These are phyloP conservation scores for Ochotona curzoniae DNA, from an alignment of 2,113 vertebrate genomes.

Conservation along the genomic window DNA sequence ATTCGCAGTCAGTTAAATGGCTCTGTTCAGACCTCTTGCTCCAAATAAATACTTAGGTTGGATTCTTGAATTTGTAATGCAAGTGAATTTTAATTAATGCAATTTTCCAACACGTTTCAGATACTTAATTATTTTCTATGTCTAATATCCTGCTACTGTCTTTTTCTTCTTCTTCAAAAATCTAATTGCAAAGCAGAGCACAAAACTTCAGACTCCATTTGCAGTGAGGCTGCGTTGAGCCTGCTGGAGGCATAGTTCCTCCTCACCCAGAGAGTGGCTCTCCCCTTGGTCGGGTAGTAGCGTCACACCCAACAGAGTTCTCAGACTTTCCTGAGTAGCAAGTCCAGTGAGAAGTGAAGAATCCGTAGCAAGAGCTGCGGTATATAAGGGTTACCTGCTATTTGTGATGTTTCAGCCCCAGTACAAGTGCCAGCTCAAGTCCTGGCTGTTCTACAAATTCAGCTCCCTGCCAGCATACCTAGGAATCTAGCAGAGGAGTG, in stretches of 20 bases:
- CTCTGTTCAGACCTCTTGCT: background rate
- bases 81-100: background rate
- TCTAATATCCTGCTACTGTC: background rate
- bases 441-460: too few relatives aligned
- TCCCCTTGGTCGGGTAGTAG: background rate
- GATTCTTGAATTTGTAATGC: background rate
- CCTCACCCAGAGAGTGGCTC: too few relatives aligned
- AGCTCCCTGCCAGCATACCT: too few relatives aligned
- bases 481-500: too few relatives aligned
- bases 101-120: background rate
- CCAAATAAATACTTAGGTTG: constrained; percentile 42
- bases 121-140: background rate
- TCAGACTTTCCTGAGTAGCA: background rate
- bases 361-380: background rate
- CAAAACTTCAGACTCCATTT: background rate
- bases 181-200: background rate
- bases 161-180: background rate
- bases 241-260: background rate
- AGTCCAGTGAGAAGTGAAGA: background rate
- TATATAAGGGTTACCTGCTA: background rate
- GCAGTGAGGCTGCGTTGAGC: background rate
- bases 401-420: too few relatives aligned
- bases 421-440: too few relatives aligned
- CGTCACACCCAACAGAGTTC: background rate
- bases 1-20: background rate